Conservation (phyloP, 23 tunicate species). For the Ciona savignyi region DNA sequence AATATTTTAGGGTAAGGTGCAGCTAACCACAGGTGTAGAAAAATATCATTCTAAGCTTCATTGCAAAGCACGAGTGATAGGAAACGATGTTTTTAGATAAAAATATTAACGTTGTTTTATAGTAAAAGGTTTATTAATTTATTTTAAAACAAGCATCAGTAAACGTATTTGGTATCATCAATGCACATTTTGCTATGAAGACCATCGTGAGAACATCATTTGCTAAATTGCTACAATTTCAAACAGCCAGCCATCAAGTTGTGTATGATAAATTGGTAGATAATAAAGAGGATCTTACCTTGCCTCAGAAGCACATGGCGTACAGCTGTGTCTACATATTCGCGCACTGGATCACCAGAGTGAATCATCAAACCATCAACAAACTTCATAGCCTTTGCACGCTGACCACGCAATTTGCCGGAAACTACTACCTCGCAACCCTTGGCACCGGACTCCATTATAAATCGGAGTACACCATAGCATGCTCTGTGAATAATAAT, state of each 20-base stretch:
- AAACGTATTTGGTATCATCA: slow-evolving; percentile 23
- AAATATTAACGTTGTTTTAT: not conserved
- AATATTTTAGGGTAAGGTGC: not conserved
- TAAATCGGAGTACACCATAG: slow-evolving; percentile 95
- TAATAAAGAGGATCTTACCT: slow-evolving; percentile 31
- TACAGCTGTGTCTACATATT: slow-evolving; percentile 96
- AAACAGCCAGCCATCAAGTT: too few relatives aligned
- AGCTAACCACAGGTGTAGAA: not conserved
- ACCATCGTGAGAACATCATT: slow-evolving; percentile 84
- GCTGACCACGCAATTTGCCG: slow-evolving; percentile 85
- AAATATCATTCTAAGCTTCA: not conserved
- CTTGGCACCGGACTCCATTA: slow-evolving; percentile 99
- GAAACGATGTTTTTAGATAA: not conserved
- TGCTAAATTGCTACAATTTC: slow-evolving; percentile 16
- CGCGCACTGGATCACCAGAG: slow-evolving; percentile 93
- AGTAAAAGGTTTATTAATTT: not conserved
- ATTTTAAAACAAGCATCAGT: slow-evolving; percentile 40
- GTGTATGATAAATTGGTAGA: too few relatives aligned
- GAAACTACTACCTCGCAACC: slow-evolving; percentile 98
- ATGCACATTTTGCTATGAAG: slow-evolving; percentile 37
- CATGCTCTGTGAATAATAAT: slow-evolving; percentile 67
- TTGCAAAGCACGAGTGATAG: not conserved
- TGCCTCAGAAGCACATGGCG: slow-evolving; percentile 94
- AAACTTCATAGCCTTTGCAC: slow-evolving; percentile 98
- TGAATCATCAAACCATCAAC: slow-evolving; percentile 97